Base-by-base conservation (phyloP, 2,888 invertebrate species). In the Ophonus ardosiacus region DNA sequence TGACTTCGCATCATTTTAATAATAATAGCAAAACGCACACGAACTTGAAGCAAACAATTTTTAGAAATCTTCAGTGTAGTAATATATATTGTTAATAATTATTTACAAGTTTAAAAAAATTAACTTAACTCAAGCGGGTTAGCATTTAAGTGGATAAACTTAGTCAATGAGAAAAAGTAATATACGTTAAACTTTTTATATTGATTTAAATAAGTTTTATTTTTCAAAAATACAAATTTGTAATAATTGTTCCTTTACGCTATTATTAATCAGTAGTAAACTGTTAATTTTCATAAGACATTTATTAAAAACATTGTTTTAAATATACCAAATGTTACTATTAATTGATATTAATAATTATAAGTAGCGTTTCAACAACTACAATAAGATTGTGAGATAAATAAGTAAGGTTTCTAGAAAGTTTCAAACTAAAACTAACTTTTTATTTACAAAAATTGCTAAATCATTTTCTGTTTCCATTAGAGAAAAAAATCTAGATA, bases 121-220 rank as follows among this genome's bases (percentile, higher is more conserved):
- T n/a, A n/a, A n/a, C n/a, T n/a, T n/a, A n/a, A n/a, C n/a, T n/a
- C n/a, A n/a, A n/a, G n/a, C n/a, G n/a, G n/a, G n/a, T n/a, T n/a
- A n/a, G n/a, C n/a, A n/a, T n/a, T n/a, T n/a, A n/a, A n/a, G n/a
- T n/a, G n/a, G n/a, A n/a, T n/a, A n/a, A n/a, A n/a, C n/a, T n/a
- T n/a, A n/a, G n/a, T n/a, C 59, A 18, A 59, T 15, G 18, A 18
- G 59, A 61, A 31, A 31, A 61, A 61, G 13, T 24, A 24, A 31
- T 63, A 63, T 63, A 63, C 13, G 63, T 63, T 63, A 21, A 63
- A 21, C n/a, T 24, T 63, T 63, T 24, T 21, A 63, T 63, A 63
- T 21, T 63, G 24, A 63, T 31, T 24, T 24, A 63, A 63, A 10
- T 17, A 7, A 51, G 31, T 59, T 59, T 59, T 59, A 59, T 17